Percentiles rank a stretch among this genome's conserved stretches.
These are phyloP conservation scores for Miltochrista miniata DNA, from an alignment of 2,888 invertebrate genomes.

Conservation along the genomic window DNA sequence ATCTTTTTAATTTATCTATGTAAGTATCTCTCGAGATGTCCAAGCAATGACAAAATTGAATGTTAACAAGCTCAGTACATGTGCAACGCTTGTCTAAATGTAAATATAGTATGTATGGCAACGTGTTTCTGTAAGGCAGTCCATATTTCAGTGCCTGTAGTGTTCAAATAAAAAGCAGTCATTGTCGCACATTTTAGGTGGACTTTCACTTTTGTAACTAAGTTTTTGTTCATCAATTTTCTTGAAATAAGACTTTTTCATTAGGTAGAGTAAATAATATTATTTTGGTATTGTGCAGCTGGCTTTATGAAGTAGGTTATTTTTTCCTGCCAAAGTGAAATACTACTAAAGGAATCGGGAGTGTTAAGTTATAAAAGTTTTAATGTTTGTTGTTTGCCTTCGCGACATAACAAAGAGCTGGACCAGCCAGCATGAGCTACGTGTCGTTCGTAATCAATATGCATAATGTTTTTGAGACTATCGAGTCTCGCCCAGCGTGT, in stretches of 20 bases:
- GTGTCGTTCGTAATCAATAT: slow-evolving; percentile 52
- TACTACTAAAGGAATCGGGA: slow-evolving; percentile 43
- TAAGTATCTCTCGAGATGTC: too few relatives aligned
- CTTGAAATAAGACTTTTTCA: neutral
- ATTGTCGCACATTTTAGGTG: slow-evolving; percentile 16
- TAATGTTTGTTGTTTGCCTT: slow-evolving; percentile 48
- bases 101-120: neutral
- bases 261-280: slow-evolving; percentile 14
- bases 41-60: too few relatives aligned
- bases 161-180: slow-evolving; percentile 18
- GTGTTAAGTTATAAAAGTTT: slow-evolving; percentile 57
- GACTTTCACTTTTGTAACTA: slow-evolving; percentile 36
- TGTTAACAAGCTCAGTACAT: too few relatives aligned
- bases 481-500: slow-evolving; percentile 52
- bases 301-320: slow-evolving; percentile 49
- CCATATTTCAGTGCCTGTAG: slow-evolving; percentile 2
- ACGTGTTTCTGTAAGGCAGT: neutral
- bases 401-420: slow-evolving; percentile 55
- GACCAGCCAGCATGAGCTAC: slow-evolving; percentile 28
- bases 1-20: too few relatives aligned
- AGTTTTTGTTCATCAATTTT: slow-evolving; percentile 19
- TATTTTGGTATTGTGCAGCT: slow-evolving; percentile 15
- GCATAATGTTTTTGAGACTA: slow-evolving; percentile 49
- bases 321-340: slow-evolving; percentile 63
- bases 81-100: too few relatives aligned